Evolutionary conservation across 2,888 invertebrate genomes (phyloP).

Genomic region (Octodonta nipae): DNA sequence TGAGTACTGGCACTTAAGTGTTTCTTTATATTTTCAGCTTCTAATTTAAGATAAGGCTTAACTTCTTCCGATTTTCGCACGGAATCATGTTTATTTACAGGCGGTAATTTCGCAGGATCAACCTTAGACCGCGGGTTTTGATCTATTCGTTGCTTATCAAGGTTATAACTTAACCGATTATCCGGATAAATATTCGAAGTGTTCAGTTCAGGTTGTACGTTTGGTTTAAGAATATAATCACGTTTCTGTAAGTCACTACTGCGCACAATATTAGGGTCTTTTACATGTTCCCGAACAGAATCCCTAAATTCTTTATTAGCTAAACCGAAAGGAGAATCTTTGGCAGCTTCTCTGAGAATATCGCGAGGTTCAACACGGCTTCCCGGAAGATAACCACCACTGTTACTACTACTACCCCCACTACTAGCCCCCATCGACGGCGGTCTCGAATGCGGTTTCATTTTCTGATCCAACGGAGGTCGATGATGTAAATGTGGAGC

Average conservation of each 20-base stretch:
- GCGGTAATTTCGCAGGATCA: slow-evolving; percentile 22
- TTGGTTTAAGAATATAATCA: slow-evolving; percentile 25
- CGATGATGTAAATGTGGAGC: slow-evolving; percentile 20
- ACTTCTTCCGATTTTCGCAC: too few species aligned
- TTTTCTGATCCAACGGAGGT: slow-evolving; percentile 26
- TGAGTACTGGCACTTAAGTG: slow-evolving; percentile 23
- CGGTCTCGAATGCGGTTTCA: slow-evolving; percentile 25
- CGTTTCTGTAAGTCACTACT: slow-evolving; percentile 21
- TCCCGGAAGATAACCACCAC: slow-evolving; percentile 10
- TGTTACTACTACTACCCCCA: too few species aligned
- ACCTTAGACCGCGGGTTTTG: slow-evolving; percentile 14
- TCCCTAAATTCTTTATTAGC: too few species aligned
- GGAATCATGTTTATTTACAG: slow-evolving; percentile 17
- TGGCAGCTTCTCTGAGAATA: slow-evolving; percentile 27
- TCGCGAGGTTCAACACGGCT: slow-evolving; percentile 25
- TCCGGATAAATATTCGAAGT: slow-evolving; percentile 20
- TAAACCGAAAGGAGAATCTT: slow-evolving; percentile 25
- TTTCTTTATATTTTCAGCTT: slow-evolving; percentile 25
- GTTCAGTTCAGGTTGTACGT: slow-evolving; percentile 22
- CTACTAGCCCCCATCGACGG: slow-evolving; percentile 12
- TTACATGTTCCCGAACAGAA: not conserved
- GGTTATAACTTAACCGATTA: slow-evolving; percentile 16
- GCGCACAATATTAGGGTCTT: not conserved
- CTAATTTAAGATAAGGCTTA: slow-evolving; percentile 23
- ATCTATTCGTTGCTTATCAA: slow-evolving; percentile 18